These are phyloP conservation scores for Agrotis puta DNA, from an alignment of 2,888 invertebrate genomes.

Conservation along the genomic window DNA sequence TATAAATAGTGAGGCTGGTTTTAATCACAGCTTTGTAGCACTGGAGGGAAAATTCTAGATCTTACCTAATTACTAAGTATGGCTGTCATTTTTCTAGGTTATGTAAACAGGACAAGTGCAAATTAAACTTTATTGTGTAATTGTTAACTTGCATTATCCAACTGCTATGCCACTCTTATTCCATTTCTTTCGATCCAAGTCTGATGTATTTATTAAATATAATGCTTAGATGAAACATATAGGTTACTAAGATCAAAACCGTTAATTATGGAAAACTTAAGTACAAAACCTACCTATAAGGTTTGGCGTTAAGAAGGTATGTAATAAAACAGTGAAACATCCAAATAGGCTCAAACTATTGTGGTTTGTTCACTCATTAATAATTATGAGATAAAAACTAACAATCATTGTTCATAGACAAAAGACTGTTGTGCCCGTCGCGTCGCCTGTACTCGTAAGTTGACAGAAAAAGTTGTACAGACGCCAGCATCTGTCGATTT, in stretches of 20 bases:
- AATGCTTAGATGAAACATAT: not conserved
- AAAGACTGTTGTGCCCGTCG: slow-evolving; percentile 11
- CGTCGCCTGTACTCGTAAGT: too few relatives aligned
- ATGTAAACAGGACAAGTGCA: not conserved
- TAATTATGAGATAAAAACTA: slow-evolving; percentile 10
- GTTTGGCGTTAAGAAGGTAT: not conserved
- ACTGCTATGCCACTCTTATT: too few relatives aligned
- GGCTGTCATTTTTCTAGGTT: not conserved
- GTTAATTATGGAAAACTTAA: slow-evolving; percentile 13
- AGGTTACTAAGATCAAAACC: not conserved
- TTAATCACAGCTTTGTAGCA: slow-evolving; percentile 34
- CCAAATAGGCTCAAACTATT: not conserved
- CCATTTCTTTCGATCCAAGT: too few relatives aligned
- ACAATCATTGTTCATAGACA: slow-evolving; percentile 23
- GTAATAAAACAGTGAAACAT: slow-evolving; percentile 6
- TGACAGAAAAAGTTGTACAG: too few relatives aligned
- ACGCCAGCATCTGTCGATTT: too few relatives aligned
- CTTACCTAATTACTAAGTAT: slow-evolving; percentile 17
- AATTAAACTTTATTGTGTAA: too few relatives aligned
- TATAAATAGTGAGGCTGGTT: slow-evolving; percentile 34
- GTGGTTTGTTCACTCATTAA: not conserved
- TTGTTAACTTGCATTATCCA: too few relatives aligned
- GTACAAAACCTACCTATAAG: not conserved
- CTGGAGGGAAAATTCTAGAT: slow-evolving; percentile 34
- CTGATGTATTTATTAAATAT: too few relatives aligned